Conservation (phyloP, 1,140 invertebrate species). For the Conopomorpha cramerella region DNA sequence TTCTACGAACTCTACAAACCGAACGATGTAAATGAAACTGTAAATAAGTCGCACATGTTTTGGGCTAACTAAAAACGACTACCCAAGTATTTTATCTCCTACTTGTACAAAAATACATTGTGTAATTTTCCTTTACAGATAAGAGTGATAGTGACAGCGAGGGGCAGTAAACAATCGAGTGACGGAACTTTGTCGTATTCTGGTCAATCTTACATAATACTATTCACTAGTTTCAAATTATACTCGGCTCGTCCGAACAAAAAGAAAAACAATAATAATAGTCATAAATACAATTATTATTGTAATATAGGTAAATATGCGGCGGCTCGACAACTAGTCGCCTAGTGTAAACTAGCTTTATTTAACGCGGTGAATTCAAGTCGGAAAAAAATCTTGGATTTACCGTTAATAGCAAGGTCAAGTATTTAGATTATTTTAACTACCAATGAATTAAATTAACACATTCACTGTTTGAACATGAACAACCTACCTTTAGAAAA, state of each 20-base stretch:
- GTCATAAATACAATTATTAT: conserved; percentile 18
- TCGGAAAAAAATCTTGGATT: no score
- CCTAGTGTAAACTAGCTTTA: conserved; percentile 10
- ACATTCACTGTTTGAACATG: conserved; percentile 51
- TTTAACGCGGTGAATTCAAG: conserved; percentile 2
- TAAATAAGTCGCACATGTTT: no score
- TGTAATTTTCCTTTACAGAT: conserved; percentile 72
- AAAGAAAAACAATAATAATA: no score
- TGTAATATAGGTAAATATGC: conserved; percentile 6
- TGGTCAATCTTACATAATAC: conserved; percentile 55
- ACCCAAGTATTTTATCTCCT: no score
- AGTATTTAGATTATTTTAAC: no score
- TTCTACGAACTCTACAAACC: no score
- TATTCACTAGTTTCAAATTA: conserved; percentile 35
- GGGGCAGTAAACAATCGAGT: conserved; percentile 69
- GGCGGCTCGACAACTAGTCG: conserved; percentile 6
- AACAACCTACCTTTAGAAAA: conserved; percentile 22
- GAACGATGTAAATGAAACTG: no score
- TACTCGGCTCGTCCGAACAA: conserved; percentile 21
- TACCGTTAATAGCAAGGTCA: no score
- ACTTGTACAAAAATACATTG: no score
- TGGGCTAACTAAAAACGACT: no score
- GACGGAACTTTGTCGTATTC: conserved; percentile 47
- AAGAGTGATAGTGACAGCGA: conserved; percentile 92
- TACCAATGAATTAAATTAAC: no score